These are phyloP conservation scores for Altica lythri DNA, from an alignment of 2,888 invertebrate species.

Conservation along the genomic window DNA sequence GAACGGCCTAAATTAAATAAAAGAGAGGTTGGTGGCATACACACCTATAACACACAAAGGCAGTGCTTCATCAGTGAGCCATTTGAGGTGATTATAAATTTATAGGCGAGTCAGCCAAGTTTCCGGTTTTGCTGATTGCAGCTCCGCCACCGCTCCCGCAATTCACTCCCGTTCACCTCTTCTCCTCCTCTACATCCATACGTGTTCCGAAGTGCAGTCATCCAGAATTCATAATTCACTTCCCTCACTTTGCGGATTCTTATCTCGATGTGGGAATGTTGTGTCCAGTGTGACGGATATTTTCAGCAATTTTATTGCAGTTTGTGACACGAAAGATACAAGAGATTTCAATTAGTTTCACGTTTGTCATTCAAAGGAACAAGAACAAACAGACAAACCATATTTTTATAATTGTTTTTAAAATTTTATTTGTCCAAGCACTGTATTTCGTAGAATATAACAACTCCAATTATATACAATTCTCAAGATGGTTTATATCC, in stretches of 20 bases:
- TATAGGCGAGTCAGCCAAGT: conserved; percentile 48
- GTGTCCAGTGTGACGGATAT: neutral
- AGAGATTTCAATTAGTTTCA: no score
- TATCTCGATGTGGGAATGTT: conserved; percentile 6
- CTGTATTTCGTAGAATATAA: no score
- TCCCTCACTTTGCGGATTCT: conserved; percentile 40
- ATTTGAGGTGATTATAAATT: conserved; percentile 49
- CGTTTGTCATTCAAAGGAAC: no score
- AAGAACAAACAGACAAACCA: no score
- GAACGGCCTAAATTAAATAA: no score
- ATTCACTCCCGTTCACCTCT: neutral
- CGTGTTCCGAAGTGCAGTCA: conserved; percentile 47
- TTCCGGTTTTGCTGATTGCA: conserved; percentile 52
- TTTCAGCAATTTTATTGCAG: no score
- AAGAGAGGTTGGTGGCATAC: no score
- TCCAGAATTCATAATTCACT: conserved; percentile 50
- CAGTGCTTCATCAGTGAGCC: conserved; percentile 24
- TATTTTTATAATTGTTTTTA: no score
- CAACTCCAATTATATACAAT: no score
- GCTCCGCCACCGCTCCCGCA: conserved; percentile 17
- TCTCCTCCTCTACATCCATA: conserved; percentile 37
- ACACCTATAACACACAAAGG: conserved; percentile 11
- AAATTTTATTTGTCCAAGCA: no score
- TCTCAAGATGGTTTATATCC: no score
- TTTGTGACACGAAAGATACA: no score